A percentile compares a stretch with the other conserved stretches of the same genome.
Evolutionary conservation across 2,888 invertebrate species (phyloP).

Genomic region (Nineta flava): DNA sequence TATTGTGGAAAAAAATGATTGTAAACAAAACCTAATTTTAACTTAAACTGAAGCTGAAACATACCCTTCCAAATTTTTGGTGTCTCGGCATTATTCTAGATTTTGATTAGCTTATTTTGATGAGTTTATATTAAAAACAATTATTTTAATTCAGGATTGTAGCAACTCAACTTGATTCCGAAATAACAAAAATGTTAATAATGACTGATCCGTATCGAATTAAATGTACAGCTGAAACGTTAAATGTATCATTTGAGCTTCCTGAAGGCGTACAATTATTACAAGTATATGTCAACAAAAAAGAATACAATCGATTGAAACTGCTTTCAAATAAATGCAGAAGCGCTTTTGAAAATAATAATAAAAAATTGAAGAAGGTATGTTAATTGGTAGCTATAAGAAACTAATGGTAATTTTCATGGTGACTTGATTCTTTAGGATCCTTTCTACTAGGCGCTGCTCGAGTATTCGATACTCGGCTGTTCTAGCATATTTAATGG

Average conservation of each 20-base stretch:
- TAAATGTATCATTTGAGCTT: slow-evolving; percentile 48
- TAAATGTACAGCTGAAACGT: slow-evolving; percentile 61
- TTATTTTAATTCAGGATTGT: slow-evolving; percentile 45
- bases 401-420: neutral
- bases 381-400: neutral
- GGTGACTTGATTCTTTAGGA: too few species aligned
- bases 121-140: neutral
- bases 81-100: too few species aligned
- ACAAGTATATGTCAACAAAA: slow-evolving; percentile 53
- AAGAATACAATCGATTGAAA: slow-evolving; percentile 38
- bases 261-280: slow-evolving; percentile 70
- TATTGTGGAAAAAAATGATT: too few species aligned
- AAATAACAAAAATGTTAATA: slow-evolving; percentile 61
- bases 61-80: too few species aligned
- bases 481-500: too few species aligned
- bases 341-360: slow-evolving; percentile 21
- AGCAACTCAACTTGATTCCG: slow-evolving; percentile 58
- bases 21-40: too few species aligned
- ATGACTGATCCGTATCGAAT: slow-evolving; percentile 72
- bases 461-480: too few species aligned
- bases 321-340: slow-evolving; percentile 29
- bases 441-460: too few species aligned
- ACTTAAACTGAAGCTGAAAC: too few species aligned
- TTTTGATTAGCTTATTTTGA: too few species aligned
- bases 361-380: slow-evolving; percentile 16